Evolutionary conservation across 2,113 vertebrate species (phyloP).

Genomic region (Hoplias malabaricus): DNA sequence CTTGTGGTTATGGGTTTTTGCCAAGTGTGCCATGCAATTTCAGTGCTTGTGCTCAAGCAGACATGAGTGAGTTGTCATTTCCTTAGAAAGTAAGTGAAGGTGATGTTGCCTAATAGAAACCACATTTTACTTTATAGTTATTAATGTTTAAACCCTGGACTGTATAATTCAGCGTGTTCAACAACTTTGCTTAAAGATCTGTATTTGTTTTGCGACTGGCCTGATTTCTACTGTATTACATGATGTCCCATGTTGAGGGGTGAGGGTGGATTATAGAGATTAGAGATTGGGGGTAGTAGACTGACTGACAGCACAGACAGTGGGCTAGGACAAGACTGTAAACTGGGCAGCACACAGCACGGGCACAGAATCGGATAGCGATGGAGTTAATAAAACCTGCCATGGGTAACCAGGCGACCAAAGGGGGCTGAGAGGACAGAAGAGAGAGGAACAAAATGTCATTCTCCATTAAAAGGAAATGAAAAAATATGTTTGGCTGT

Average conservation of each 20-base stretch:
- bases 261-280: slow-evolving; percentile 37
- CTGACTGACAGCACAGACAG: slow-evolving; percentile 38
- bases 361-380: not conserved
- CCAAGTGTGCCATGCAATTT: not conserved
- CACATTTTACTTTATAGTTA: not conserved
- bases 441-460: not conserved
- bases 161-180: not conserved
- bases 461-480: no score
- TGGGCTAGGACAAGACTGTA: slow-evolving; percentile 14
- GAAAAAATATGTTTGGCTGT: no score
- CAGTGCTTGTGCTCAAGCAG: not conserved
- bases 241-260: slow-evolving; percentile 2
- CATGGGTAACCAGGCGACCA: not conserved
- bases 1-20: not conserved
- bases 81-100: not conserved
- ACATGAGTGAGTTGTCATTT: not conserved
- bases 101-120: not conserved
- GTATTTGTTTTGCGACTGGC: not conserved
- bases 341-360: slow-evolving; percentile 13
- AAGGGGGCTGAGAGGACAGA: not conserved
- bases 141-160: not conserved
- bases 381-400: slow-evolving; percentile 11
- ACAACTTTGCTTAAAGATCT: not conserved
- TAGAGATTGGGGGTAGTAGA: slow-evolving; percentile 16
- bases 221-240: slow-evolving; percentile 36